phyloP scores from a whole-genome alignment of 2,888 invertebrate species.

The Chamaedrilus cognettii region DNA sequence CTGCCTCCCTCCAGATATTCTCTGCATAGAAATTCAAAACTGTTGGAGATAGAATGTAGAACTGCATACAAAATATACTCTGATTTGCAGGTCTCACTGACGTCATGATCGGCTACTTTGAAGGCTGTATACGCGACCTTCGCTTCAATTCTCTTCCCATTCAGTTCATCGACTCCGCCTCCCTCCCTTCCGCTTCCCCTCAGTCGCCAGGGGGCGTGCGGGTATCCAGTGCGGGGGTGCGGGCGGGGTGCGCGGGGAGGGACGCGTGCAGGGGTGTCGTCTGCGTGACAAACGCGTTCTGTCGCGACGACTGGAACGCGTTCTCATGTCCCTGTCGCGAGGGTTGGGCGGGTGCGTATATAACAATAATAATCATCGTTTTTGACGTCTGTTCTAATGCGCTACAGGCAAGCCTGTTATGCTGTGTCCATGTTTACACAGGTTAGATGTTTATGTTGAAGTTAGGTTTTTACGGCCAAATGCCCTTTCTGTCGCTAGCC shows the following conservation, averaged over 20 bases:
- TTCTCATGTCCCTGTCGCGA: constrained; percentile 43
- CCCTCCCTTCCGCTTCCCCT: background rate
- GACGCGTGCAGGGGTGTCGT: constrained; percentile 43
- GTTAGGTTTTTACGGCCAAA: too few species aligned
- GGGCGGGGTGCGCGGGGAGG: constrained; percentile 45
- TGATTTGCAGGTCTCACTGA: constrained; percentile 40
- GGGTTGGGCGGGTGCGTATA: constrained; percentile 53
- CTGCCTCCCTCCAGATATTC: too few species aligned
- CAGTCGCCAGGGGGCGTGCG: too few species aligned
- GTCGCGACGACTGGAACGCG: constrained; percentile 48
- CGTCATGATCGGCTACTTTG: constrained; percentile 43
- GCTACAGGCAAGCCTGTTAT: too few species aligned
- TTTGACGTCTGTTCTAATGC: too few species aligned
- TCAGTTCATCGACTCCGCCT: constrained; percentile 30
- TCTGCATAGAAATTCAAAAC: too few species aligned
- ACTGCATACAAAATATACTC: background rate
- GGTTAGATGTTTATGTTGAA: too few species aligned
- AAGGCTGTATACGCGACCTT: constrained; percentile 49
- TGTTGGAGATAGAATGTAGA: too few species aligned
- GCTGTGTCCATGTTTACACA: too few species aligned
- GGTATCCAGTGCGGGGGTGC: constrained; percentile 29
- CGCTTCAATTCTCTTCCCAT: constrained; percentile 40
- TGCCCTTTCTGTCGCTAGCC: too few species aligned
- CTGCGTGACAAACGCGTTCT: constrained; percentile 46
- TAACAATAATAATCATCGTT: too few species aligned